Conservation (phyloP, 35 echinoderm and acorn worm genomes). For the Amphiura filiformis region DNA sequence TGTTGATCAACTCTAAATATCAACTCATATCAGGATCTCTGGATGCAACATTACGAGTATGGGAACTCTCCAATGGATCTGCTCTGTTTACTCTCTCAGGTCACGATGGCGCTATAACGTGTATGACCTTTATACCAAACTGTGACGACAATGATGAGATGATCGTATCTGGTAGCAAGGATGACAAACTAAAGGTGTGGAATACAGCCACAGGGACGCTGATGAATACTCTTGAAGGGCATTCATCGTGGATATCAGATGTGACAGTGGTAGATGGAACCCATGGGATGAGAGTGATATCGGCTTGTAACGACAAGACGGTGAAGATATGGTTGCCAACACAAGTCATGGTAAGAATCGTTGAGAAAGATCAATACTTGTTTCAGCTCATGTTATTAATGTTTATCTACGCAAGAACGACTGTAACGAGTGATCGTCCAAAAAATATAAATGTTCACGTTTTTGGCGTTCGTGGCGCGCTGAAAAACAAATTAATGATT, state of each 20-base stretch:
- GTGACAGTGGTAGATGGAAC: slow-evolving; percentile 41
- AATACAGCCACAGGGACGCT: slow-evolving; percentile 16
- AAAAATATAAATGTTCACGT: not conserved
- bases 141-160: not conserved
- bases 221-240: slow-evolving; percentile 58
- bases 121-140: not conserved
- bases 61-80: slow-evolving; percentile 15
- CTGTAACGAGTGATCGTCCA: too few relatives aligned
- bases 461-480: not conserved
- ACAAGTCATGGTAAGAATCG: slow-evolving; percentile 29
- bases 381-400: not conserved
- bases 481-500: too few relatives aligned
- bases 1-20: slow-evolving; percentile 10
- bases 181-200: slow-evolving; percentile 81
- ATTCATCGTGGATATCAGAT: slow-evolving; percentile 89
- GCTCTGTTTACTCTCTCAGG: not conserved
- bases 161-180: slow-evolving; percentile 57
- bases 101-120: slow-evolving; percentile 37
- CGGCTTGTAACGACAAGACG: slow-evolving; percentile 82
- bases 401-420: too few relatives aligned
- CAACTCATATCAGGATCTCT: slow-evolving; percentile 19
- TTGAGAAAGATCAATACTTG: not conserved
- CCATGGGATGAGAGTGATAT: slow-evolving; percentile 38
- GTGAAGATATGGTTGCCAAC: slow-evolving; percentile 76
- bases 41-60: slow-evolving; percentile 15